phyloP scores from a whole-genome alignment of 2,888 invertebrate species.

The Caenorhabditis doughertyi region DNA sequence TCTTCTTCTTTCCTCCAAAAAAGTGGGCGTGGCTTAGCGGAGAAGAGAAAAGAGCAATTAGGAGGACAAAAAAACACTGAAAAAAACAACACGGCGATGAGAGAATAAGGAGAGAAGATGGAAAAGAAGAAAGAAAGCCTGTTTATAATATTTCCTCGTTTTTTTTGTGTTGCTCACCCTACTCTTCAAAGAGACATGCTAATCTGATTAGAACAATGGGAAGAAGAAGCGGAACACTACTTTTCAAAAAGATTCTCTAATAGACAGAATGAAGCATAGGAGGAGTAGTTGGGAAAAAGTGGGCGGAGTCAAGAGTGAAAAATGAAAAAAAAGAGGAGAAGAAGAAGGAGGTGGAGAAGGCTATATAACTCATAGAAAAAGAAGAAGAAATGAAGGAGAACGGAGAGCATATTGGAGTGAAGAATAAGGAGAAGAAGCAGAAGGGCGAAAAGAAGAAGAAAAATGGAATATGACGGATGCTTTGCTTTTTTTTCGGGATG shows the following conservation, averaged over 20 bases:
- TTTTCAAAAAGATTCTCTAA: slow-evolving; percentile 10
- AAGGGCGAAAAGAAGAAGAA: slow-evolving; percentile 16
- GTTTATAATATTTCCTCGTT: slow-evolving; percentile 51
- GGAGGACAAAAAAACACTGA: slow-evolving; percentile 56
- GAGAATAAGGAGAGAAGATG: not conserved
- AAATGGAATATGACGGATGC: slow-evolving; percentile 21
- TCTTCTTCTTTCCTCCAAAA: slow-evolving; percentile 13
- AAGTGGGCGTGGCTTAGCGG: slow-evolving; percentile 55
- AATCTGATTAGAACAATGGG: slow-evolving; percentile 60
- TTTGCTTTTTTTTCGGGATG: slow-evolving; percentile 6
- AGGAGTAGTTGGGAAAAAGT: too few species aligned
- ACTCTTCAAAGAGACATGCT: slow-evolving; percentile 23
- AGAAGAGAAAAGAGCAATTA: slow-evolving; percentile 51
- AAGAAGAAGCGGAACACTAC: slow-evolving; percentile 24
- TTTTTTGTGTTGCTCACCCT: not conserved
- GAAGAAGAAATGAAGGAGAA: not conserved
- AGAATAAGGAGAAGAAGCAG: slow-evolving; percentile 1
- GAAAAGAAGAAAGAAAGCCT: slow-evolving; percentile 6
- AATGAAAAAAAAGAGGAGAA: not conserved
- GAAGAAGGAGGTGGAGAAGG: slow-evolving; percentile 1
- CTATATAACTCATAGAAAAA: slow-evolving; percentile 10
- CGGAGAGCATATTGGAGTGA: slow-evolving; percentile 3
- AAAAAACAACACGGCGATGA: slow-evolving; percentile 15
- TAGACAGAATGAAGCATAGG: not conserved
- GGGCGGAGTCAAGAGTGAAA: not conserved